phyloP scores from a whole-genome alignment of 2,113 vertebrate genomes.

The Suricata suricatta region DNA sequence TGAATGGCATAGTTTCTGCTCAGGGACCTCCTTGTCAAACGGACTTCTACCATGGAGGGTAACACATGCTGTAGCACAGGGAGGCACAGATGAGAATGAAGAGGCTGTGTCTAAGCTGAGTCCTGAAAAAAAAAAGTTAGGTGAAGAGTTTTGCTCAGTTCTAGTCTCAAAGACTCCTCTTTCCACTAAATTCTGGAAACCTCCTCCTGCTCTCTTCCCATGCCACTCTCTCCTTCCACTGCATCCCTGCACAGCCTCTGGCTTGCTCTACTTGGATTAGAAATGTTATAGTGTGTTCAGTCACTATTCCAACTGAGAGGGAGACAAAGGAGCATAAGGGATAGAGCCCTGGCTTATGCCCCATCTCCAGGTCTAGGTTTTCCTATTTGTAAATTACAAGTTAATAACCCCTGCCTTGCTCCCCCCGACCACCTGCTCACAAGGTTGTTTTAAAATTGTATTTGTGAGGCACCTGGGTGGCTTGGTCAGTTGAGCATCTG shows the following conservation, averaged over 20 bases:
- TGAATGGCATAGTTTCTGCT: neutral
- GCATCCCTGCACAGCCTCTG: neutral
- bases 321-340: neutral
- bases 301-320: neutral
- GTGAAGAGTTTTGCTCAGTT: constrained; percentile 7
- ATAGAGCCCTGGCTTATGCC: neutral
- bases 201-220: neutral
- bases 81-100: neutral
- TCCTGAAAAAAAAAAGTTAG: constrained; percentile 7
- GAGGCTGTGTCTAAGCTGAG: neutral
- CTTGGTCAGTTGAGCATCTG: too few relatives aligned
- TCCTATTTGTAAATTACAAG: neutral
- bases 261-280: neutral
- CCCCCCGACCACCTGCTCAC: neutral
- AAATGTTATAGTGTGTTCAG: neutral
- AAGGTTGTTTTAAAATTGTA: neutral
- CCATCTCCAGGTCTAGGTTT: neutral
- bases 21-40: neutral
- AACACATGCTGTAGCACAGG: neutral
- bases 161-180: neutral
- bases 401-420: neutral
- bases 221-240: neutral
- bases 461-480: neutral
- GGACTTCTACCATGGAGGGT: neutral
- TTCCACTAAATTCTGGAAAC: neutral